Conservation (phyloP, 2,888 invertebrate species). For the Euplagia quadripunctaria region DNA sequence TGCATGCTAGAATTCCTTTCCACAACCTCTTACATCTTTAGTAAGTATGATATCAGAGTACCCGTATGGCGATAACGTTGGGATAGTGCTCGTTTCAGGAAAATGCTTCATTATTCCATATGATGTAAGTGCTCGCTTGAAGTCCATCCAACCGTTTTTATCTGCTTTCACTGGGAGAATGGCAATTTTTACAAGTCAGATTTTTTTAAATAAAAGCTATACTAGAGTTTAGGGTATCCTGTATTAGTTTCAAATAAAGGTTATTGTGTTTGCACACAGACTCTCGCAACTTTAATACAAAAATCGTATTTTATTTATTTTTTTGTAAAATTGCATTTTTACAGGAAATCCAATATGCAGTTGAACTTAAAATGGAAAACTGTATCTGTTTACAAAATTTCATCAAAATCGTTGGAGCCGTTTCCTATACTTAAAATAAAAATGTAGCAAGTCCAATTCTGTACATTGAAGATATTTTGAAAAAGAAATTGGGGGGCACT, state of each 20-base stretch:
- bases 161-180: slow-evolving; percentile 19
- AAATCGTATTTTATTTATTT: too few relatives aligned
- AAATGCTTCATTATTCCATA: slow-evolving; percentile 39
- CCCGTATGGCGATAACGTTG: slow-evolving; percentile 31
- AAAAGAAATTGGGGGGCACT: too few relatives aligned
- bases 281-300: background rate
- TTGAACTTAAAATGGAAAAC: too few relatives aligned
- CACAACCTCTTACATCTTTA: background rate
- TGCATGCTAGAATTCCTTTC: background rate
- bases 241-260: background rate
- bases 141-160: slow-evolving; percentile 29
- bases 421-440: too few relatives aligned
- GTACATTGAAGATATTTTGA: too few relatives aligned
- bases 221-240: background rate
- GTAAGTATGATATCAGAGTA: slow-evolving; percentile 1
- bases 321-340: too few relatives aligned
- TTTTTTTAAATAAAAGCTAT: too few relatives aligned
- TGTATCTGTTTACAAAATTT: too few relatives aligned
- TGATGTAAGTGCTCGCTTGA: slow-evolving; percentile 36
- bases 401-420: too few relatives aligned
- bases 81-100: slow-evolving; percentile 35
- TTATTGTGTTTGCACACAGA: background rate
- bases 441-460: too few relatives aligned
- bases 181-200: background rate
- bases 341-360: too few relatives aligned